These are phyloP conservation scores for Brachypodius melanocephalos DNA, from an alignment of 2,113 vertebrate species.

Conservation along the genomic window DNA sequence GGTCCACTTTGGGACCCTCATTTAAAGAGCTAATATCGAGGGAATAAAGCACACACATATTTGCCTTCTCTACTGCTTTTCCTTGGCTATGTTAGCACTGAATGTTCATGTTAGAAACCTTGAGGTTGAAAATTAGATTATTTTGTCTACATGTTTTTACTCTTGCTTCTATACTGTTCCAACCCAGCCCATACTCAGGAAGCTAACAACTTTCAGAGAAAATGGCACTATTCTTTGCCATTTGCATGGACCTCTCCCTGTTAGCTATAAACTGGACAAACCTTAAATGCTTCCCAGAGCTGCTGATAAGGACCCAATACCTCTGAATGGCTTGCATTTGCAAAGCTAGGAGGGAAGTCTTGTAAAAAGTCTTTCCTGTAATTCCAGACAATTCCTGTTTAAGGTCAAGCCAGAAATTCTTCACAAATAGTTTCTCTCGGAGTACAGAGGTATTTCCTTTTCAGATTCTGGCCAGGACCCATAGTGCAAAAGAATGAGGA, in stretches of 20 bases:
- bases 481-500: background rate
- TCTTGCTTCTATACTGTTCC: background rate
- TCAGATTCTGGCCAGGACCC: constrained; percentile 22
- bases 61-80: background rate
- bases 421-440: constrained; percentile 51
- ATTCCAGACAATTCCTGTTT: constrained; percentile 66
- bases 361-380: constrained; percentile 55
- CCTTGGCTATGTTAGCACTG: background rate
- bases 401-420: constrained; percentile 63
- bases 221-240: background rate
- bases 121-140: background rate
- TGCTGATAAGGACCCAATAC: constrained; percentile 51
- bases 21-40: background rate
- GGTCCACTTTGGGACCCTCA: background rate
- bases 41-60: background rate
- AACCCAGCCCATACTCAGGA: background rate
- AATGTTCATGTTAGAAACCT: background rate
- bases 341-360: constrained; percentile 39
- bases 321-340: constrained; percentile 36
- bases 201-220: background rate
- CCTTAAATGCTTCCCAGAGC: background rate
- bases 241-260: background rate
- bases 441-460: constrained; percentile 58
- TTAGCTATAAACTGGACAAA: background rate
- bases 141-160: background rate